These are phyloP conservation scores for Drosophila siamana DNA, from an alignment of 2,888 invertebrate genomes.

Conservation along the genomic window DNA sequence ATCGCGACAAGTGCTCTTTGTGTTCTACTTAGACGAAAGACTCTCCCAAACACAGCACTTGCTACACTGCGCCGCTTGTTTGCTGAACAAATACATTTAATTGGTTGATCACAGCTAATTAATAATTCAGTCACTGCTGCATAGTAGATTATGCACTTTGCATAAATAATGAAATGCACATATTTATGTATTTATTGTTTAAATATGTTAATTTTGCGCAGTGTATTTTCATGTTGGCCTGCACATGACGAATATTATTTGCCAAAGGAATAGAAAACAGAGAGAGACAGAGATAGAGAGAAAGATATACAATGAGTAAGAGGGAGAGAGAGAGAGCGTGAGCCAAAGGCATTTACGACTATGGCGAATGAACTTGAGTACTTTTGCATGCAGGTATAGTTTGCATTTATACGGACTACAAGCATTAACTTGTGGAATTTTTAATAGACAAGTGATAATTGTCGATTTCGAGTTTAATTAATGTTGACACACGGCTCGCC, in stretches of 20 bases:
- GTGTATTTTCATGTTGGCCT: not conserved
- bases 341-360: not conserved
- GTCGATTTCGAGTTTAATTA: not conserved
- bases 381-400: not conserved
- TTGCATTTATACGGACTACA: not conserved
- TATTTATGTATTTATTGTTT: not conserved
- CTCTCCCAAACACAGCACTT: no score
- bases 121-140: not conserved
- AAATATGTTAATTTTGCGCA: not conserved
- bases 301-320: no score
- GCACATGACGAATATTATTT: not conserved
- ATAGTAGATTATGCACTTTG: not conserved
- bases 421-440: not conserved
- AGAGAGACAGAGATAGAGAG: not conserved
- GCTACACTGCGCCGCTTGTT: conserved; percentile 7
- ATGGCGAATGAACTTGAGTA: not conserved
- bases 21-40: conserved; percentile 11
- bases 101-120: not conserved
- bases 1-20: conserved; percentile 22
- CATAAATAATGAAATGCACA: not conserved
- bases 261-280: not conserved
- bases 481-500: not conserved
- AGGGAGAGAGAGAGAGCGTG: no score
- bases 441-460: not conserved
- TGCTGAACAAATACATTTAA: not conserved